Conservation (phyloP, 2,797 vertebrate species). For the Mus minutoides region DNA sequence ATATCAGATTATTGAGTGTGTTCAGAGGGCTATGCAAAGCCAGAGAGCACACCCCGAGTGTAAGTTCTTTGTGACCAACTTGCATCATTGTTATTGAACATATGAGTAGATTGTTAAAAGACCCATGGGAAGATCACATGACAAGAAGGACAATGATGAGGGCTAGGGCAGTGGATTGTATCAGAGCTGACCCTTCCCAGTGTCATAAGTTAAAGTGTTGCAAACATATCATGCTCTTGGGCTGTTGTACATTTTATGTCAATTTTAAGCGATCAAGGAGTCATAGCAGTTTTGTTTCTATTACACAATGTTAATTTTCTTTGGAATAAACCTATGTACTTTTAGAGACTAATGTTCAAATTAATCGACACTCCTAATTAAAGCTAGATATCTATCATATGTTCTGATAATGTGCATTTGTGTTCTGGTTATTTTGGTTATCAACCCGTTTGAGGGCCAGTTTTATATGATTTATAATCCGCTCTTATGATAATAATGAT, state of each 20-base stretch:
- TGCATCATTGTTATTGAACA: background rate
- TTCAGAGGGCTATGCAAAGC: background rate
- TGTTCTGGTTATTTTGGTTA: background rate
- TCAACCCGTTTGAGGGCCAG: background rate
- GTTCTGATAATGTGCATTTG: background rate
- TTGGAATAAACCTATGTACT: background rate
- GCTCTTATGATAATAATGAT: constrained; percentile 16
- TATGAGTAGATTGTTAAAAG: background rate
- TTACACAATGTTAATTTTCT: background rate
- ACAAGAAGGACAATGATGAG: background rate
- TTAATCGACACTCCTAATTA: constrained; percentile 47
- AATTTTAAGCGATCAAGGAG: background rate
- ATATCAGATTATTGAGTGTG: background rate
- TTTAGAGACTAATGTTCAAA: constrained; percentile 21
- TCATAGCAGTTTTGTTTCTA: constrained; percentile 31
- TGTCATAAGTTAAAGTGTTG: background rate
- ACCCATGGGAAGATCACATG: background rate
- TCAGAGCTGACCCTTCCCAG: background rate
- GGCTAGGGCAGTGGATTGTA: background rate
- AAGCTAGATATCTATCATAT: constrained; percentile 13
- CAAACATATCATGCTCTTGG: background rate
- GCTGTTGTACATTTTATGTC: background rate
- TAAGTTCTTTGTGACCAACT: background rate
- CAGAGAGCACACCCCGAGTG: background rate
- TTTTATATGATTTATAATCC: constrained; percentile 43